Base-by-base conservation (phyloP, 35 echinoderm and acorn worm species). In the Strongylocentrotus purpuratus region DNA sequence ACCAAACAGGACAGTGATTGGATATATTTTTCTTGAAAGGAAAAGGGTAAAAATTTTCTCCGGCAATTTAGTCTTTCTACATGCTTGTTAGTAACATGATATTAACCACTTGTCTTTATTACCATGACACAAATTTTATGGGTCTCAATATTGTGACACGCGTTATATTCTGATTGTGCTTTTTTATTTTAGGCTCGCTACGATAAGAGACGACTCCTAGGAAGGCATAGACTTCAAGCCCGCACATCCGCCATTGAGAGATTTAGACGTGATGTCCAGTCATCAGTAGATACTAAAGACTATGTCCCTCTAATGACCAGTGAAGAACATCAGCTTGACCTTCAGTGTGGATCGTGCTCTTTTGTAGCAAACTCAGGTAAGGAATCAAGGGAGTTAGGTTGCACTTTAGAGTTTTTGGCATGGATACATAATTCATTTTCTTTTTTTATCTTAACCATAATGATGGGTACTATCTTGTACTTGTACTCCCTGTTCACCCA, bases 321-420 rank as follows among this genome's bases (percentile, higher is more conserved):
- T 55, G 52, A 95, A 60, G 95, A 47, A 5, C 20, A 25, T 25
- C 50, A 90, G 46, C 28, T 95, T 88, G 32, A 55, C 31, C 85
- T 95, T 11, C 58, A 94, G 2, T 97, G 96, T 94, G 59, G 46
- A 7, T 92, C 94, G 2, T 97, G 96, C 48, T 92, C 96, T 20
- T 55, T 97, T 10, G 96, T 97, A 20, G 95, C 96, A 6, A 95
- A 97, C 85, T 97, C 96, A 92, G 96, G 96, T 97, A 58, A 50
- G 48, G 65, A 78, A 78, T 28, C 15, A 55, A 55, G 50, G 35
- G 10, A 55, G 50, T 14, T 55, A 12, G 15, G 11, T 55, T 55
- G 10, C 1, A 11, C n/a, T 14, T 55, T 55, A 12, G 50, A 14
- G 50, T 55, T 55, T 55, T 55, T 55, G 50, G 50, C 50, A 14